These are phyloP conservation scores for Cheilosia variabilis DNA, from an alignment of 2,888 invertebrate genomes.

Conservation along the genomic window DNA sequence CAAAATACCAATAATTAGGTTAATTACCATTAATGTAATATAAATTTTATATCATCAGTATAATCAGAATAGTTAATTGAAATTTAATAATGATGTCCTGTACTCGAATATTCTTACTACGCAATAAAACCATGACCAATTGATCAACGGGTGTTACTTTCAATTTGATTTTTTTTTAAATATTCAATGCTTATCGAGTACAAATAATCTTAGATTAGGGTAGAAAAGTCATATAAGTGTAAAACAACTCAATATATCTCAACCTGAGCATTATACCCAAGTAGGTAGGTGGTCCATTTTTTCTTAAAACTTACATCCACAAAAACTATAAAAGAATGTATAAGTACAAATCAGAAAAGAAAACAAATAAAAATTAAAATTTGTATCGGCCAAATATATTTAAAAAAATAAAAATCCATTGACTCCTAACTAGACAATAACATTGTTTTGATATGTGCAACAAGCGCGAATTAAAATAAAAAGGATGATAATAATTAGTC, in stretches of 20 bases:
- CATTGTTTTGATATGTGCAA: constrained; percentile 63
- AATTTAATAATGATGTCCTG: constrained; percentile 22
- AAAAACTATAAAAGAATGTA: constrained; percentile 3
- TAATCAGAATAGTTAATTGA: constrained; percentile 4
- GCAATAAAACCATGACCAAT: constrained; percentile 25
- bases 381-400: constrained; percentile 45
- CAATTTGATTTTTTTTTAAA: background rate
- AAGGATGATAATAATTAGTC: constrained; percentile 31
- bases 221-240: constrained; percentile 34
- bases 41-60: background rate
- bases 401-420: constrained; percentile 40
- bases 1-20: constrained; percentile 46
- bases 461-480: constrained; percentile 52
- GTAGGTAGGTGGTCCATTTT: constrained; percentile 59
- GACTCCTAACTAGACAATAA: constrained; percentile 51
- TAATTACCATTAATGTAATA: constrained; percentile 9
- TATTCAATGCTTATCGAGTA: constrained; percentile 17
- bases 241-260: constrained; percentile 35
- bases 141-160: constrained; percentile 25
- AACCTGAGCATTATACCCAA: constrained; percentile 24
- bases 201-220: constrained; percentile 27
- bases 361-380: constrained; percentile 39
- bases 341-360: background rate
- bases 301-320: constrained; percentile 20
- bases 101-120: background rate